Evolutionary conservation across 2,797 vertebrate genomes (phyloP).

Genomic region (Zalophus californianus): DNA sequence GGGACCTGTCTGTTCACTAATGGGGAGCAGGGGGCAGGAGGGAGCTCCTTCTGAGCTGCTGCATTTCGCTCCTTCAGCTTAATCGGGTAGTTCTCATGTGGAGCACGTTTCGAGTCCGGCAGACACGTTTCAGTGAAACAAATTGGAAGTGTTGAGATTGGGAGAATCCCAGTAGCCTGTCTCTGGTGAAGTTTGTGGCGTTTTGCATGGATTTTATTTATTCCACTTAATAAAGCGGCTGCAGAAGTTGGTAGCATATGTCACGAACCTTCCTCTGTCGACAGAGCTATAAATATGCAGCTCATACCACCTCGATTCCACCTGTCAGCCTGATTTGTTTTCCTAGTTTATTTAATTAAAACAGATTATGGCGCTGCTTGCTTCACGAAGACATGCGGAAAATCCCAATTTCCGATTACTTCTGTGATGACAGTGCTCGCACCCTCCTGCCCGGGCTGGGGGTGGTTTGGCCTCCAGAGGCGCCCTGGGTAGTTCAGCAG

Average conservation of each 20-base stretch:
- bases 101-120: conserved; percentile 73
- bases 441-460: rapidly evolving
- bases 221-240: conserved; percentile 75
- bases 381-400: not conserved
- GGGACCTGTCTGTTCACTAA: rapidly evolving
- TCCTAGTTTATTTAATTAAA: conserved; percentile 83
- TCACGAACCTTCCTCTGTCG: conserved; percentile 63
- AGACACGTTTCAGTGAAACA: conserved; percentile 70
- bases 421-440: rapidly evolving
- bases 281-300: conserved; percentile 6
- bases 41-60: conserved; percentile 54
- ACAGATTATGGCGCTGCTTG: conserved; percentile 62
- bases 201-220: conserved; percentile 76
- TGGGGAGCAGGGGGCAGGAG: not conserved
- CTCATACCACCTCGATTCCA: conserved; percentile 36
- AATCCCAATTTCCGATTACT: not conserved
- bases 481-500: not conserved
- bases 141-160: not conserved
- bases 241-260: not conserved
- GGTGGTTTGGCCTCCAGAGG: not conserved
- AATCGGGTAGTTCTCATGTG: conserved; percentile 74
- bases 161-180: conserved; percentile 10
- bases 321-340: conserved; percentile 71
- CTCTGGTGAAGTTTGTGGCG: not conserved
- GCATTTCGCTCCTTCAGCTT: conserved; percentile 70